These are phyloP conservation scores for Eudyptes chrysolophus DNA, from an alignment of 2,113 vertebrate genomes.

Conservation along the genomic window DNA sequence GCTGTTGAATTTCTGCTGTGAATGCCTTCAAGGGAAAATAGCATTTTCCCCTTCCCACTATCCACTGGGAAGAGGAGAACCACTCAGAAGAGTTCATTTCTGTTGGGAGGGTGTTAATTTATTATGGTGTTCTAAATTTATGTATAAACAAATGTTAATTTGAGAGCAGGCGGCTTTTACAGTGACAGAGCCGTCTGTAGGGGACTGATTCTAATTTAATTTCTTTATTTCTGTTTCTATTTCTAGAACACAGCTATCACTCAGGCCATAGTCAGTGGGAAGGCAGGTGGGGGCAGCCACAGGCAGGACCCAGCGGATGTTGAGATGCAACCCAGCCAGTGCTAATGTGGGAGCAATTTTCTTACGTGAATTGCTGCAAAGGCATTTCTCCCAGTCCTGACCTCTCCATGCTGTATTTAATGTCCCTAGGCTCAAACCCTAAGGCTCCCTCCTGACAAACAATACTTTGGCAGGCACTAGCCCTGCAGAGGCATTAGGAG, in stretches of 20 bases:
- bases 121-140: conserved; percentile 19
- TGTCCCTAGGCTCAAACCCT: background rate
- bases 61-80: background rate
- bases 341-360: background rate
- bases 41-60: background rate
- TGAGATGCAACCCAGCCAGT: background rate
- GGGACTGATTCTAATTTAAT: background rate
- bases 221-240: background rate
- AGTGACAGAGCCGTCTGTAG: conserved; percentile 29
- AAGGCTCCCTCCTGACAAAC: background rate
- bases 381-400: background rate
- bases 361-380: background rate
- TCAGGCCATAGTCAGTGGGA: background rate
- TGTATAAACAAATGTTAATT: conserved; percentile 17
- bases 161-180: conserved; percentile 16
- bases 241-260: background rate
- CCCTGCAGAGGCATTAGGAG: background rate
- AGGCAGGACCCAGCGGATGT: background rate
- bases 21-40: background rate
- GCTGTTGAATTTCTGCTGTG: background rate
- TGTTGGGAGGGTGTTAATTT: conserved; percentile 12
- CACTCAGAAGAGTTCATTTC: background rate
- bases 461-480: background rate
- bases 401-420: background rate
- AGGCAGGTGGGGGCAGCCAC: background rate